A percentile compares a stretch with the other conserved stretches of the same genome.
Evolutionary conservation across 2,888 invertebrate species (phyloP).

Genomic region (Pocota personata): DNA sequence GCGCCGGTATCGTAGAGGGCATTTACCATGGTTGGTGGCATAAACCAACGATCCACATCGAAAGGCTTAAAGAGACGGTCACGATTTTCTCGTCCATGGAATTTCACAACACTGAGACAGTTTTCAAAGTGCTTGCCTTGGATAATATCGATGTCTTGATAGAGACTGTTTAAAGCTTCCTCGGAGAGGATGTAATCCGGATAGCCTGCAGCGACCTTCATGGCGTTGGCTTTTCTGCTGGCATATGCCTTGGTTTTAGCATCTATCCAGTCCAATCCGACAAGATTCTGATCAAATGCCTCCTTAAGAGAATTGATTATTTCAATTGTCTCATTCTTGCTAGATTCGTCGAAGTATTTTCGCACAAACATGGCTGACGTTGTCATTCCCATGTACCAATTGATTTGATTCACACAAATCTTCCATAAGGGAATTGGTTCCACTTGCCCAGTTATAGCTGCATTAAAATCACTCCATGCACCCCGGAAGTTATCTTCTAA

Average conservation of each 20-base stretch:
- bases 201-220: conserved; percentile 96
- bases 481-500: conserved; percentile 56
- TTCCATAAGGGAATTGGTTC: conserved; percentile 93
- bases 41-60: conserved; percentile 91
- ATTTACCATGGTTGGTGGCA: conserved; percentile 95
- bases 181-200: conserved; percentile 94
- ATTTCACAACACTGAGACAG: conserved; percentile 89
- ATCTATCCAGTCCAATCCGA: conserved; percentile 96
- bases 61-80: conserved; percentile 85
- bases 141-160: conserved; percentile 87
- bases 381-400: conserved; percentile 90
- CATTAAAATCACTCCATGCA: conserved; percentile 81
- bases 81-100: conserved; percentile 89
- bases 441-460: conserved; percentile 92
- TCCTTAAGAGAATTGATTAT: conserved; percentile 94
- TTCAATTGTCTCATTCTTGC: conserved; percentile 86
- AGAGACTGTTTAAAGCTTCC: conserved; percentile 90
- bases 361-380: conserved; percentile 86
- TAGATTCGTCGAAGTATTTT: conserved; percentile 84
- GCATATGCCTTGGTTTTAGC: conserved; percentile 91
- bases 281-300: conserved; percentile 93
- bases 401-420: conserved; percentile 93
- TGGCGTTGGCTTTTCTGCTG: conserved; percentile 93
- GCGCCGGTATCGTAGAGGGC: conserved; percentile 94
- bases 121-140: conserved; percentile 91